Evolutionary conservation across 2,113 vertebrate genomes (phyloP), one percentile per base, ranked within the genome.

Genomic region (Bombycilla garrulus): DNA sequence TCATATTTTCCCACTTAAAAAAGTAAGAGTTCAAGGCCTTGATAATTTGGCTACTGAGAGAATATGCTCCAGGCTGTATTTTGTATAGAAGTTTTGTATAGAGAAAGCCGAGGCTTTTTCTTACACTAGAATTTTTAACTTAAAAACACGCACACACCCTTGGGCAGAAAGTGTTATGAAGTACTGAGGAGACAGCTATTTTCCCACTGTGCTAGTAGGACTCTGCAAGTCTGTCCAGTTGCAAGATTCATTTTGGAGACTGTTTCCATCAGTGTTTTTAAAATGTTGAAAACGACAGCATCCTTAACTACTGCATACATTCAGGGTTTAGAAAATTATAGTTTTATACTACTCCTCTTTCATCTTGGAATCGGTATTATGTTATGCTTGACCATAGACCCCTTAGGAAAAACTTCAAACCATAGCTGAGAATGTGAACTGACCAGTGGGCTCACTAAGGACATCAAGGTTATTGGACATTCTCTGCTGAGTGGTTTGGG

Each of bases 1-100:
- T 93, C 88, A 80, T 56, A 94, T 95, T 92, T 95, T 95, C 81
- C 74, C 24, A 94, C 61, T 83, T 50, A 69, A 72, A 86, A 38
- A 76, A 47, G 35, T 84, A 74, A 67, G 79, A 95, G 92, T 94
- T 94, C 83, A 95, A 94, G 93, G 72, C 67, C 35, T 78, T 64
- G 81, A 86, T 81, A 86, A 76, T 67, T 95, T 92, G 87, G 86
- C 45, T 81, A 81, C 19, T 71, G 70, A 90, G 51, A 77, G 15
- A 86, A 85, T 22, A 86, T 0, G 81, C 88, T 95, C 69, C 17
- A 93, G 76, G 93, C 64, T 90, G 67, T 92, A 90, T 86, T 92
- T 85, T 66, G 50, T 58, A 92, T 33, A 67, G 26, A 67, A 48
- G 28, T 91, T 79, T 44, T 62, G 25, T 45, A 38, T 7, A 57